Conservation (phyloP, 2,113 vertebrate species). For the Microcebus jonahi region DNA sequence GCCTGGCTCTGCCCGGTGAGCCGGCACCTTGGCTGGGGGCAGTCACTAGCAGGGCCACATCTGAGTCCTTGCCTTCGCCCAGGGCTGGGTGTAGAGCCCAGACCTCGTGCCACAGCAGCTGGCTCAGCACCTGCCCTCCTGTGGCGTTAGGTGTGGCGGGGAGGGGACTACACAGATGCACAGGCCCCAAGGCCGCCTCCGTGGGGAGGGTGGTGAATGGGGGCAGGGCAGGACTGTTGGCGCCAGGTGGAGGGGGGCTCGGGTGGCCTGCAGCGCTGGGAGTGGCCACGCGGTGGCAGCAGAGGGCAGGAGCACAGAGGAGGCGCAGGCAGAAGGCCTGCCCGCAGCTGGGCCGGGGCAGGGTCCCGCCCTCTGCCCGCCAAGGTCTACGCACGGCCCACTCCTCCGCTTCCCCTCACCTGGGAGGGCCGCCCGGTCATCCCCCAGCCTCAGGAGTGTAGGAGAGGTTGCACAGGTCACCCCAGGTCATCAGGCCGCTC, state of each 20-base stretch:
- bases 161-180: not conserved
- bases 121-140: no score
- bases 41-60: no score
- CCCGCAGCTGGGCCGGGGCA: not conserved
- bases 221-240: no score
- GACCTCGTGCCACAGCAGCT: no score
- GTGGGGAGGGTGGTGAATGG: not conserved
- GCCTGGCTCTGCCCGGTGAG: not conserved
- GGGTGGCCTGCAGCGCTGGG: not conserved
- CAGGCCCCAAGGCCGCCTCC: not conserved
- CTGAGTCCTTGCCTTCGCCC: not conserved
- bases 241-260: rapidly evolving
- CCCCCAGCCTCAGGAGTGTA: not conserved
- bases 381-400: not conserved
- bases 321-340: rapidly evolving
- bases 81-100: not conserved
- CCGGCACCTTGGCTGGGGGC: not conserved
- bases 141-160: no score
- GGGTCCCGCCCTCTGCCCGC: not conserved
- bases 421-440: not conserved
- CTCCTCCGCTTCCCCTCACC: no score
- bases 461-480: not conserved
- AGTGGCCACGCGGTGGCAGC: slow-evolving; percentile 2
- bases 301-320: not conserved
- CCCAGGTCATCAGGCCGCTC: not conserved